phyloP scores from a whole-genome alignment of 2,888 invertebrate species.

The Cistogaster globosa region DNA sequence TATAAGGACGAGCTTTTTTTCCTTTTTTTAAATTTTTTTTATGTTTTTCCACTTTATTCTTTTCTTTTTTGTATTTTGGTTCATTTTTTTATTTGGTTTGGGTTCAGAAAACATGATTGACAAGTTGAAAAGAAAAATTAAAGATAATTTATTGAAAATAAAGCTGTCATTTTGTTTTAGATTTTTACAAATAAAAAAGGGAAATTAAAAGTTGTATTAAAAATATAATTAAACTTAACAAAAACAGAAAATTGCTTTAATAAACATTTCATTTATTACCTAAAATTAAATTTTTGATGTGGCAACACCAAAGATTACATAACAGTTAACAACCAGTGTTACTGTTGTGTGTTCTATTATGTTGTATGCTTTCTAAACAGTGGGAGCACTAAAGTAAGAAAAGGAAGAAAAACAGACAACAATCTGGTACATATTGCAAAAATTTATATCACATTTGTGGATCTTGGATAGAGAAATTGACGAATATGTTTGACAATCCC shows the following conservation, averaged over 20 bases:
- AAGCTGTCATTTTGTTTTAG: slow-evolving; percentile 53
- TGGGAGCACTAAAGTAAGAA: no score
- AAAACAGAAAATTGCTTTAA: not conserved
- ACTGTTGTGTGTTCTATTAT: no score
- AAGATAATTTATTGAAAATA: slow-evolving; percentile 42
- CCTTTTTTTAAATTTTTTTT: slow-evolving; percentile 3
- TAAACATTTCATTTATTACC: not conserved
- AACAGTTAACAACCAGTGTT: no score
- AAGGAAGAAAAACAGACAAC: no score
- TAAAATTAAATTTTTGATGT: not conserved
- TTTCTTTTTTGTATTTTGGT: slow-evolving; percentile 40
- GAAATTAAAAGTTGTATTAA: not conserved
- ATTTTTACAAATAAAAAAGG: slow-evolving; percentile 1
- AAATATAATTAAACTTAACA: not conserved
- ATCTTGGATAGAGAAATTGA: no score
- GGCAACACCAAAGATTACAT: not conserved
- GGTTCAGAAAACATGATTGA: not conserved
- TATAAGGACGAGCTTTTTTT: slow-evolving; percentile 29
- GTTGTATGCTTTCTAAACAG: no score
- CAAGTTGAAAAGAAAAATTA: slow-evolving; percentile 32
- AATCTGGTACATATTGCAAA: no score
- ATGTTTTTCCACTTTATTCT: slow-evolving; percentile 3
- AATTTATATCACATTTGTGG: no score
- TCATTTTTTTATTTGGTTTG: not conserved
- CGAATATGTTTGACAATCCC: no score